phyloP scores from a whole-genome alignment of 2,113 vertebrate species.

The Perca fluviatilis region DNA sequence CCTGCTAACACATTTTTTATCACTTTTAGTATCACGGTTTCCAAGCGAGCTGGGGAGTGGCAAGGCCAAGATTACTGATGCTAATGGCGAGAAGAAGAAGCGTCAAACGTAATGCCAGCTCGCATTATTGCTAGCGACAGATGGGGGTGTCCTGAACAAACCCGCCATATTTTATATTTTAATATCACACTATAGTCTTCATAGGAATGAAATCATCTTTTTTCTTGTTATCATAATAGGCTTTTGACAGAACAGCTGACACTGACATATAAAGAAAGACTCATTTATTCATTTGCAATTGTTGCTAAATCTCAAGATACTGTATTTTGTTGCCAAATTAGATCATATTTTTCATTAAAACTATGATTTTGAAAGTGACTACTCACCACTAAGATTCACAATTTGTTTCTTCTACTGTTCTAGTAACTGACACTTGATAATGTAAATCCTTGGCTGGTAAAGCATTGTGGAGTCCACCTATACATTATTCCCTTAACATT shows the following conservation, averaged over 20 bases:
- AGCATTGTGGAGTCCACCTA: not conserved
- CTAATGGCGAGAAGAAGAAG: no score
- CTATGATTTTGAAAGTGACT: not conserved
- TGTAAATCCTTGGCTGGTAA: not conserved
- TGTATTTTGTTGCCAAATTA: not conserved
- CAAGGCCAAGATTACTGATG: no score
- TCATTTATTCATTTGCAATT: not conserved
- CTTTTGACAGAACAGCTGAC: not conserved
- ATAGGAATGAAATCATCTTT: no score
- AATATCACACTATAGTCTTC: no score
- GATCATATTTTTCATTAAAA: not conserved
- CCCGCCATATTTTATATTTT: no score
- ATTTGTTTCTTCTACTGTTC: not conserved
- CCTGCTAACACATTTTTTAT: no score
- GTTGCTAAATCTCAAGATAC: not conserved
- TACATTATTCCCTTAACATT: conserved; percentile 27
- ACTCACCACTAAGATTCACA: not conserved
- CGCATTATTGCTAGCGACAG: no score
- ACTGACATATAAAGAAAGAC: not conserved
- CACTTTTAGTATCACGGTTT: no score
- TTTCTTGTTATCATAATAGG: not conserved
- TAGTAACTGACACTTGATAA: not conserved
- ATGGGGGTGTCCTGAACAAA: no score
- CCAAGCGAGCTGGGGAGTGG: no score
- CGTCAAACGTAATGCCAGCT: no score